Evolutionary conservation across 2,797 vertebrate genomes (phyloP).

Genomic region (Acanthiza pusilla): DNA sequence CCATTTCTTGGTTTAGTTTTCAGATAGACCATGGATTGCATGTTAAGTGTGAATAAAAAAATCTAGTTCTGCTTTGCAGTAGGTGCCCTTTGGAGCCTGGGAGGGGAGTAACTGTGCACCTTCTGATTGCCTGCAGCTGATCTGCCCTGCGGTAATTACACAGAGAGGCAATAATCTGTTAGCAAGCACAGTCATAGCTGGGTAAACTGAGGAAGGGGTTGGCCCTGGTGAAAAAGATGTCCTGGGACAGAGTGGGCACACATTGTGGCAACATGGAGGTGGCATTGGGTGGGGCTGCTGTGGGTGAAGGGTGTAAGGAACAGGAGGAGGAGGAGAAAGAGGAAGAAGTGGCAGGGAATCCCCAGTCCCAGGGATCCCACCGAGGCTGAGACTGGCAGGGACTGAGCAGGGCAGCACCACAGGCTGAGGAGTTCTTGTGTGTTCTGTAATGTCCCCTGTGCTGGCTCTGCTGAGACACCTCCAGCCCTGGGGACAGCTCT

Average conservation of each 20-base stretch:
- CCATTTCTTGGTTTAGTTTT: background rate
- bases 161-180: background rate
- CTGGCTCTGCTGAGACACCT: accelerated
- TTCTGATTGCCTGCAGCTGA: background rate
- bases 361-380: too few relatives aligned
- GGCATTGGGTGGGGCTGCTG: accelerated
- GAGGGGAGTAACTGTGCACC: background rate
- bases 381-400: accelerated
- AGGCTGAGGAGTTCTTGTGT: background rate
- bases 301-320: background rate
- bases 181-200: background rate
- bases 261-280: background rate
- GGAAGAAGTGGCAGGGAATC: background rate
- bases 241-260: background rate
- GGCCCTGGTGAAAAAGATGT: background rate
- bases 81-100: background rate
- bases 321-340: background rate
- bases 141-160: background rate
- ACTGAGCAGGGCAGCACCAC: background rate
- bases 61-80: background rate
- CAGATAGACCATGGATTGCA: accelerated
- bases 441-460: background rate
- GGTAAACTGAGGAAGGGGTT: background rate
- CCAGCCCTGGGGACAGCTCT: background rate
- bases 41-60: background rate